Base-by-base conservation (phyloP, 2,797 vertebrate species). In the Sebastes hubbsi region DNA sequence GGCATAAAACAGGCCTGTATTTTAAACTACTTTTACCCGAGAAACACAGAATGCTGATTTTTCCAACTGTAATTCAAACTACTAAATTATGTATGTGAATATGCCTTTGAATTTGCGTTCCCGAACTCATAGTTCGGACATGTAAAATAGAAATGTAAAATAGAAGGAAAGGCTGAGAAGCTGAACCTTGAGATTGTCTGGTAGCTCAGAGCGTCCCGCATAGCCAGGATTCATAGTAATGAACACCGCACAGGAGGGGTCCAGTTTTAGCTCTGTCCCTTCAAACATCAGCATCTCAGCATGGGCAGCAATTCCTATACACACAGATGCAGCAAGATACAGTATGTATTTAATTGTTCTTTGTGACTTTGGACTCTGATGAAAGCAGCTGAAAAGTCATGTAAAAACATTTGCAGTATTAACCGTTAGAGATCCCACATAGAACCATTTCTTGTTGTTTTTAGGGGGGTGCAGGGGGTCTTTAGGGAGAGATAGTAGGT, bases 141-240 rank as follows among this genome's bases (percentile, higher is more conserved):
- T 34, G 24, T 24, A 24, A 24, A 24, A 24, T 24, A 24, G 24
- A 24, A 24, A 24, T 24, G 29, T 6, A 9, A 14, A 72, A 24
- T 2, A 62, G 10, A 59, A 29, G 22, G 1, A 27, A 22, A 11
- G 8, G 5, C 27, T 12, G 18, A 27, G 38, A 60, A 18, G 30
- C 14, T 34, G 29, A 46, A 97, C 97, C 96, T 98, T 99, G 42
- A 98, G 95, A 85, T 99, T 98, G 87, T 98, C 97, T 11, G 97
- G 98, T 25, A 98, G 95, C 78, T 98, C 97, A 8, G 97, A 98
- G 24, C 97, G 96, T 2, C 97, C 97, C 2, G 97, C 97, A 34
- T 98, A 99, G 36, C 97, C 98, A 18, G 98, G 98, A 88, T 98
- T 99, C 97, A 99, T 98, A 2, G 98, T 98, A 77, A 99, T 98